phyloP scores from a whole-genome alignment of 2,113 vertebrate species.

The Pan troglodytes region NHGRI_mPanTro3-v2.1_pri NC_072402.2:53542501-53543000 shows the following conservation, averaged over 20 bases:
- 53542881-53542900: not conserved
- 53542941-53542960: not conserved
- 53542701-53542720: not conserved
- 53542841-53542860: not conserved
- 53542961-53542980: not conserved
- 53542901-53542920: conserved; percentile 38
- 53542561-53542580: not conserved
- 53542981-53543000: not conserved
- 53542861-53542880: not conserved
- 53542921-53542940: not conserved
- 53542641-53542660: no score
- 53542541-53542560: not conserved
- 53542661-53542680: no score
- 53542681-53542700: not conserved
- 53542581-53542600: not conserved
- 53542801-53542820: not conserved
- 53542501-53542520: not conserved
- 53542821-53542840: not conserved
- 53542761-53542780: not conserved
- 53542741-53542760: not conserved
- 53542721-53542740: not conserved
- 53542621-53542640: conserved; percentile 14
- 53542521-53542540: conserved; percentile 27
- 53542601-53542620: not conserved
- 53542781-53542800: not conserved